Evolutionary conservation across 2,888 invertebrate genomes (phyloP).

Genomic region (Tholera decimalis): DNA sequence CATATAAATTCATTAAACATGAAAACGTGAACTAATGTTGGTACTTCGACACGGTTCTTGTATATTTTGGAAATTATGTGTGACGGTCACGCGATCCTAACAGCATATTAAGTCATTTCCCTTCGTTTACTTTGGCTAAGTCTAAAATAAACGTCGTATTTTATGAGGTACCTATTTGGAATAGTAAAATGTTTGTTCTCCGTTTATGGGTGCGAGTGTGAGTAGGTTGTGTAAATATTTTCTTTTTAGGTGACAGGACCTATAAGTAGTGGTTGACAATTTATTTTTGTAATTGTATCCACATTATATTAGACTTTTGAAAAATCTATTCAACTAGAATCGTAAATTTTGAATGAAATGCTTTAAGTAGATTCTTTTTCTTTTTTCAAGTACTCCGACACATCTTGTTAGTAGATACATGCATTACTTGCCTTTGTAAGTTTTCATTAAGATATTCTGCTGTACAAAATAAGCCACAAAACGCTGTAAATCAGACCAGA

Average conservation of each 20-base stretch:
- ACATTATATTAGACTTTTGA: no score
- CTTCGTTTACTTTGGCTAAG: conserved; percentile 44
- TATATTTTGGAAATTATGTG: conserved; percentile 56
- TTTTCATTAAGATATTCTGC: no score
- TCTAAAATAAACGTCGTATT: conserved; percentile 37
- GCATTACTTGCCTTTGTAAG: no score
- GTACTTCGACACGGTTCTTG: conserved; percentile 43
- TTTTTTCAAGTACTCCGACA: no score
- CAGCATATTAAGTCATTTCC: conserved; percentile 59
- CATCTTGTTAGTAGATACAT: no score
- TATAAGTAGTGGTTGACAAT: neutral
- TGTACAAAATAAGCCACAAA: no score
- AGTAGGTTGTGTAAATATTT: conserved; percentile 16
- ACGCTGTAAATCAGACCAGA: no score
- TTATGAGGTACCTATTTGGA: conserved; percentile 25
- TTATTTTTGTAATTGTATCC: no score
- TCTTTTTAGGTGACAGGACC: neutral
- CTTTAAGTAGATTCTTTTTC: no score
- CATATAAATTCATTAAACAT: conserved; percentile 48
- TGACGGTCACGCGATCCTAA: conserved; percentile 53
- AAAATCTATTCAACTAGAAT: no score
- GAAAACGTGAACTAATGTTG: conserved; percentile 48
- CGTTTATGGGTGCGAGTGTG: conserved; percentile 10
- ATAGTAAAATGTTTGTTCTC: conserved; percentile 51
- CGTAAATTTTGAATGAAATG: no score